Evolutionary conservation across 1,140 invertebrate species (phyloP), one percentile per base, ranked within the genome.

Genomic region (Rhizoglyphus robini): DNA sequence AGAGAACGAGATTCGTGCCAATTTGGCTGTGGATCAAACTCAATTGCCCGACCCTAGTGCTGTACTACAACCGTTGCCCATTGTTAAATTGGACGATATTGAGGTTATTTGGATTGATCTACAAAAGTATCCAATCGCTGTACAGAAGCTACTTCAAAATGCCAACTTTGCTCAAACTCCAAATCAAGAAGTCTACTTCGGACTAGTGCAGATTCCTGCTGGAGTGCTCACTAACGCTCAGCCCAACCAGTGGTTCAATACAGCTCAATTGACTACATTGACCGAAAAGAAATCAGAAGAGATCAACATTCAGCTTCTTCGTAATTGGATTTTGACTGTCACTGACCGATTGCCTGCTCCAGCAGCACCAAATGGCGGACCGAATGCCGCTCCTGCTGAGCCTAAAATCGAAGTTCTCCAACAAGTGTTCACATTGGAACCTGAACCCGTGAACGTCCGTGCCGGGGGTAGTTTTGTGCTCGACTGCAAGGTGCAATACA

Each of bases 51-150:
- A 3, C 34, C n/a, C 41, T 13, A 51, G 29, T 51, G 46, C 3
- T 20, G n/a, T 23, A 36, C 11, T 5, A 51, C 3, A 63, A n/a
- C n/a, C n/a, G n/a, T n/a, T n/a, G 23, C 18, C 59, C 29, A n/a
- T 61, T 61, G 51, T 31, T 18, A n/a, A n/a, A 60, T 60, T 64
- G 27, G 63, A 64, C 20, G 61, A 60, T 32, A 18, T 70, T 3
- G 67, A 69, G 32, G 69, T 70, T 36, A 49, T 70, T 0, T 70
- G 69, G 69, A 63, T 70, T 47, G 69, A 70, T 48, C 66, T 67
- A 34, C 31, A 70, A 57, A 49, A 65, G 38, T 70, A 67, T 63
- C 69, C 69, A 41, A 41, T 59, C 29, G 62, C 68, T n/a, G n/a
- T n/a, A n/a, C n/a, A n/a, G n/a, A n/a, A n/a, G n/a, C n/a, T n/a